Evolutionary conservation across 2,888 invertebrate genomes (phyloP).

Genomic region (Anthophora plumipes): DNA sequence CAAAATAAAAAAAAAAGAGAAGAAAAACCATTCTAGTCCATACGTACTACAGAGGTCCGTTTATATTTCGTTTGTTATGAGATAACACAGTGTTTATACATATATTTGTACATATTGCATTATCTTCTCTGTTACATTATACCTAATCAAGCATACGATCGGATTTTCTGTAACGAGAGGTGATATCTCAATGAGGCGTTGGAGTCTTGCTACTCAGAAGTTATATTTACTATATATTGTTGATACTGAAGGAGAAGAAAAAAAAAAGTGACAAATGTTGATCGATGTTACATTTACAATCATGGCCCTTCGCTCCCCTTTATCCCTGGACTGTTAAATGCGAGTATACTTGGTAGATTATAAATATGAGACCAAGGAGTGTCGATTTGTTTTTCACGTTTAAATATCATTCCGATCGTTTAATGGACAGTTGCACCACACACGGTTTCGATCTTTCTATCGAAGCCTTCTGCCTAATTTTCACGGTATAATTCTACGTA

Average conservation of each 20-base stretch:
- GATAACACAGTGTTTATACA: slow-evolving; percentile 29
- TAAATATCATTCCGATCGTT: slow-evolving; percentile 36
- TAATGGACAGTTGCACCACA: slow-evolving; percentile 12
- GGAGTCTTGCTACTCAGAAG: slow-evolving; percentile 48
- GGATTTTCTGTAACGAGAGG: slow-evolving; percentile 25
- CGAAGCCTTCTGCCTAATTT: slow-evolving; percentile 65
- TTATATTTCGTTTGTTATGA: slow-evolving; percentile 26
- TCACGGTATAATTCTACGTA: slow-evolving; percentile 55
- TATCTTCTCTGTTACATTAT: slow-evolving; percentile 29
- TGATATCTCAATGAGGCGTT: slow-evolving; percentile 27
- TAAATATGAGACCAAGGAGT: slow-evolving; percentile 68
- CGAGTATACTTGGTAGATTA: slow-evolving; percentile 53
- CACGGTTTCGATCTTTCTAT: slow-evolving; percentile 28
- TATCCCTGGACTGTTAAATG: slow-evolving; percentile 49
- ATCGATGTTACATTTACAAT: slow-evolving; percentile 63
- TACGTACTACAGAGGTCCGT: neutral
- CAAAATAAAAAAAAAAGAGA: no score
- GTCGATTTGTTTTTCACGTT: slow-evolving; percentile 51
- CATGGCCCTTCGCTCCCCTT: slow-evolving; percentile 37
- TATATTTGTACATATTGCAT: slow-evolving; percentile 38
- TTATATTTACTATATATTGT: slow-evolving; percentile 61
- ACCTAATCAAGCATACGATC: slow-evolving; percentile 39
- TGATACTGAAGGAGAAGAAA: slow-evolving; percentile 38
- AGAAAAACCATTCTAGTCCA: slow-evolving; percentile 14
- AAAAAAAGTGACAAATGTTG: slow-evolving; percentile 22